Evolutionary conservation across 2,113 vertebrate genomes (phyloP), one percentile per base, ranked within the genome.

Genomic region (Eulemur rufifrons): DNA sequence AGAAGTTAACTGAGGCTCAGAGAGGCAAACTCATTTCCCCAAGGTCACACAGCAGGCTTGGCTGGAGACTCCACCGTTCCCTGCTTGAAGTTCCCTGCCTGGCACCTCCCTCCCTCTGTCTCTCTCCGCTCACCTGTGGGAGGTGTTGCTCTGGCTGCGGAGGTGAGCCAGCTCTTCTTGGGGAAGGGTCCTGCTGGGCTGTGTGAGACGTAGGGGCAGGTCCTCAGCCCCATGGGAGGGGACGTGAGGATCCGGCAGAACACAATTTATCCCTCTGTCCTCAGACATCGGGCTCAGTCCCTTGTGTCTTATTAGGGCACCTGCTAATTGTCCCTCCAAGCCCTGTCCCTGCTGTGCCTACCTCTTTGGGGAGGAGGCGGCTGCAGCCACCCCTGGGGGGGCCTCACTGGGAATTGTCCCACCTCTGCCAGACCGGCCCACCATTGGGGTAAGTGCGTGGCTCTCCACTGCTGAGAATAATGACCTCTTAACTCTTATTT

Each of bases 391-490:
- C 2, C 42, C 86, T 64, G 71, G 6, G 5, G 84, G 42, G 74
- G 25, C 20, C 17, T 80, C n/a, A 54, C 8, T 34, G 15, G 39
- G 25, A 52, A 18, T 37, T 37, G 6, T 18, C 8, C 37, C 21
- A 23, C 12, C 15, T 74, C 66, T 77, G 29, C 39, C 20, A 39
- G 39, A 42, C 14, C 59, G n/a, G 39, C 52, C 61, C 68, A 32
- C 42, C 0, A 0, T 68, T 5, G 5, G 6, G 2, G 4, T 50
- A 23, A 11, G 14, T 52, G 25, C 1, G 0, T 4, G 39, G 34
- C 20, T n/a, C 27, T 39, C 52, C 39, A 42, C 29, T 42, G 11
- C 50, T 23, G 85, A 47, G 25, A 74, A 3, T n/a, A 15, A 47
- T 2, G 6, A 47, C 32, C 25, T 54, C 13, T 23, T 37, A 9